phyloP scores from a whole-genome alignment of 2,888 invertebrate species.

The Drosophila kokeensis region DNA sequence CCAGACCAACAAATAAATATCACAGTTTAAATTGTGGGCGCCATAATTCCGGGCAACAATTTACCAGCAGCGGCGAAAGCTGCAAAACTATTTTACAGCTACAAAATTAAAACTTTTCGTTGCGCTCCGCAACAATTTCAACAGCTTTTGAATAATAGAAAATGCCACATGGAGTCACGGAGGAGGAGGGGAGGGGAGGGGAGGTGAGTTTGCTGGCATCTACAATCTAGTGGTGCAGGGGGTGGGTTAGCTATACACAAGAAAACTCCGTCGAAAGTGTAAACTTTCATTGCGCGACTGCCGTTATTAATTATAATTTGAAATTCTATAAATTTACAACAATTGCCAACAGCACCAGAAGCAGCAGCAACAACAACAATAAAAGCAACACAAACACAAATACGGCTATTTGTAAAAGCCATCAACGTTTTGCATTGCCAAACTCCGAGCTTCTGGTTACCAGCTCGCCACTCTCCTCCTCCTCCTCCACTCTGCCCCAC shows the following conservation, averaged over 20 bases:
- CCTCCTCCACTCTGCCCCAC: not conserved
- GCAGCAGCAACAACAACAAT: constrained; percentile 19
- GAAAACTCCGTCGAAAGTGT: constrained; percentile 45
- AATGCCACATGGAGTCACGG: constrained; percentile 5
- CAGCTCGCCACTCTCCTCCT: not conserved
- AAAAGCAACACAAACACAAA: constrained; percentile 22
- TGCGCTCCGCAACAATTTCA: constrained; percentile 28
- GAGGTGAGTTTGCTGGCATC: constrained; percentile 12
- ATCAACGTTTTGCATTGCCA: constrained; percentile 42
- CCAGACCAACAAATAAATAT: constrained; percentile 12
- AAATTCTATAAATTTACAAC: constrained; percentile 74
- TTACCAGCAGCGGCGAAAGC: constrained; percentile 6
- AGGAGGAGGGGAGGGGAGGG: not conserved
- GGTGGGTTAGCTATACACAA: constrained; percentile 5
- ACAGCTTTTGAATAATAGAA: constrained; percentile 38
- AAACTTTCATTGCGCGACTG: constrained; percentile 64
- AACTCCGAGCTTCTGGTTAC: constrained; percentile 43
- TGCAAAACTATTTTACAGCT: constrained; percentile 41
- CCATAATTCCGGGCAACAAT: constrained; percentile 25
- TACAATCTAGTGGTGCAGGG: constrained; percentile 13
- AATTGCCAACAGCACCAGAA: constrained; percentile 35
- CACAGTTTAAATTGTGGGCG: constrained; percentile 35
- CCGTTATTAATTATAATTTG: constrained; percentile 75
- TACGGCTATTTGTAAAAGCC: constrained; percentile 18
- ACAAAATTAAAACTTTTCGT: constrained; percentile 47